These are phyloP conservation scores for Ctenomys sociabilis DNA, from an alignment of 2,113 vertebrate species.

Conservation along the genomic window DNA sequence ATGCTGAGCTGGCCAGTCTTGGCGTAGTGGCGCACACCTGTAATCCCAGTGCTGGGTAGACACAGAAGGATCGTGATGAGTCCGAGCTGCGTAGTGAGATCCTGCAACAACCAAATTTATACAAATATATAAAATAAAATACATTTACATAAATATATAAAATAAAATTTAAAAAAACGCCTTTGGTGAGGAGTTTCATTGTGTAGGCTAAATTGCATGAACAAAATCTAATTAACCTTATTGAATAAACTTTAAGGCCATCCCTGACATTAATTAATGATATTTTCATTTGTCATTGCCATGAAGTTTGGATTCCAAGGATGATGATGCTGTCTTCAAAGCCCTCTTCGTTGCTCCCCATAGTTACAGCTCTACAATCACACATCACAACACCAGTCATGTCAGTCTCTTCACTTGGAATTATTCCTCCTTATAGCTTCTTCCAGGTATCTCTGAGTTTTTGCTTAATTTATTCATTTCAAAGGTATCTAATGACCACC, in stretches of 20 bases:
- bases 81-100: too few species aligned
- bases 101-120: too few species aligned
- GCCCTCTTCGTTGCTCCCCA: neutral
- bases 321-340: slow-evolving; percentile 32
- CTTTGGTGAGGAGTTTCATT: slow-evolving; percentile 2
- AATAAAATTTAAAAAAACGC: neutral
- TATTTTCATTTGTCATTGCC: slow-evolving; percentile 54
- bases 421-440: neutral
- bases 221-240: neutral
- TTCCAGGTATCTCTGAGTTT: neutral
- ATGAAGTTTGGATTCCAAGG: slow-evolving; percentile 36
- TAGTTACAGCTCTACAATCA: slow-evolving; percentile 29
- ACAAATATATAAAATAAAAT: too few species aligned
- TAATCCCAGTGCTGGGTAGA: too few species aligned
- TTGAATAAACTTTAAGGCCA: neutral
- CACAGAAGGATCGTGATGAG: too few species aligned
- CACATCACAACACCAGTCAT: neutral
- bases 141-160: too few species aligned
- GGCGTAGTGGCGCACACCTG: too few species aligned
- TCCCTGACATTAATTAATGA: slow-evolving; percentile 44
- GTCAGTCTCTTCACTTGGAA: slow-evolving; percentile 7
- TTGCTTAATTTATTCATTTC: slow-evolving; percentile 4
- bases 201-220: neutral
- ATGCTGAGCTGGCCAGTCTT: too few species aligned
- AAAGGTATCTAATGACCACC: slow-evolving; percentile 14